These are phyloP conservation scores for Drosophila fulvimacula DNA, from an alignment of 2,888 invertebrate genomes.

Conservation along the genomic window DNA sequence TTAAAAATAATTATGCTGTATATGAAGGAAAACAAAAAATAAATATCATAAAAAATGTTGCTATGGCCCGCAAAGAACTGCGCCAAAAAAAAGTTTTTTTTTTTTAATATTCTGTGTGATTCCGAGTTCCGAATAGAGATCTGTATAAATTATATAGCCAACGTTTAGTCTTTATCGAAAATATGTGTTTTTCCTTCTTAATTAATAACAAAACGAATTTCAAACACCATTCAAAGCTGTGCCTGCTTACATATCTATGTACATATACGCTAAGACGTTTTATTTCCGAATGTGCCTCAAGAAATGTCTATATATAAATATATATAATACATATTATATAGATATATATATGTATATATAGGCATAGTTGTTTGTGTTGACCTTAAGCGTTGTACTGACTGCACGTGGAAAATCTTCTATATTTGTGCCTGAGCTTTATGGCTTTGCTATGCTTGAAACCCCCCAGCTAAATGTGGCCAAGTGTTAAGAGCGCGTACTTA, in stretches of 20 bases:
- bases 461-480: conserved; percentile 9
- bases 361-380: conserved; percentile 60
- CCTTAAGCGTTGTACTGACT: conserved; percentile 44
- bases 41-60: conserved; percentile 50
- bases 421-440: conserved; percentile 19
- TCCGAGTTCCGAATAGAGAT: conserved; percentile 32
- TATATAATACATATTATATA: conserved; percentile 14
- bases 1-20: conserved; percentile 60
- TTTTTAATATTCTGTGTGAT: conserved; percentile 30
- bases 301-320: conserved; percentile 17
- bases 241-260: conserved; percentile 36
- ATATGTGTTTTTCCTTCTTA: conserved; percentile 49
- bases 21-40: conserved; percentile 30
- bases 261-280: conserved; percentile 25
- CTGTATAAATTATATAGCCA: conserved; percentile 41
- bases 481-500: conserved; percentile 12
- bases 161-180: conserved; percentile 25
- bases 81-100: too few species aligned
- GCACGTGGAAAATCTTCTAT: conserved; percentile 48
- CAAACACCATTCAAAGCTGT: conserved; percentile 47
- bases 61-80: conserved; percentile 45
- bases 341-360: conserved; percentile 20
- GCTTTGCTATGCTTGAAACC: conserved; percentile 27
- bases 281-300: conserved; percentile 49
- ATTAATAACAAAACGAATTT: conserved; percentile 48